Conservation (phyloP, 2,113 vertebrate species). For the Regulus satrapa region DNA sequence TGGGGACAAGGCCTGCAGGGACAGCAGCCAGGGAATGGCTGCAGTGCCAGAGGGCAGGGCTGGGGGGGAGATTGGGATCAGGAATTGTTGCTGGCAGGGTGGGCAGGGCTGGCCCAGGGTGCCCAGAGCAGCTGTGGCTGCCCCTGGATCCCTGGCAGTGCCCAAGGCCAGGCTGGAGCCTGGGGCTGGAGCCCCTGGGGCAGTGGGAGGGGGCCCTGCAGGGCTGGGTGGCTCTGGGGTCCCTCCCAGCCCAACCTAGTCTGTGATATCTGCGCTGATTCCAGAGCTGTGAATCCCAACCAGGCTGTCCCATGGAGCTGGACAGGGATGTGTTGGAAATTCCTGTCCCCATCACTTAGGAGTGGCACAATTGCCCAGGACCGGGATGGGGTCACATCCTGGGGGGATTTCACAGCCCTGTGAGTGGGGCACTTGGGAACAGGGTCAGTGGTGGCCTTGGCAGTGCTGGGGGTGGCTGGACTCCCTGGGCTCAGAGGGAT, state of each 20-base stretch:
- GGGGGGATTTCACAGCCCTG: not conserved
- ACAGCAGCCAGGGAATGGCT: not conserved
- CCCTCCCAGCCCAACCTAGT: fast-evolving
- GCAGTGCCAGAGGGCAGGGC: too few species aligned
- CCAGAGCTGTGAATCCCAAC: not conserved
- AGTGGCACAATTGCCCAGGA: not conserved
- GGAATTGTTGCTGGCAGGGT: not conserved
- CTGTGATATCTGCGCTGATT: fast-evolving
- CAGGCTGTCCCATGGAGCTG: fast-evolving
- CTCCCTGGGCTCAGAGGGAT: not conserved
- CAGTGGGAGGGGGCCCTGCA: too few species aligned
- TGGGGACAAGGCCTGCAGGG: not conserved
- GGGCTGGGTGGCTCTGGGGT: fast-evolving
- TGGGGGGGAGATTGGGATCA: too few species aligned
- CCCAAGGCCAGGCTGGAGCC: not conserved
- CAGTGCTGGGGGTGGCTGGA: not conserved
- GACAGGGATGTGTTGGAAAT: not conserved
- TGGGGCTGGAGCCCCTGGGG: not conserved
- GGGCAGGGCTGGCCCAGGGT: not conserved
- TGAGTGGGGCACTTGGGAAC: not conserved
- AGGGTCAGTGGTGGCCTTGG: not conserved
- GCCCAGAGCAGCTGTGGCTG: not conserved
- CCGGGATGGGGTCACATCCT: not conserved
- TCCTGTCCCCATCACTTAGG: not conserved
- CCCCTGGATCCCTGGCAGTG: not conserved